Base-by-base conservation (phyloP, 2,888 invertebrate species). In the Ophion costatus region DNA sequence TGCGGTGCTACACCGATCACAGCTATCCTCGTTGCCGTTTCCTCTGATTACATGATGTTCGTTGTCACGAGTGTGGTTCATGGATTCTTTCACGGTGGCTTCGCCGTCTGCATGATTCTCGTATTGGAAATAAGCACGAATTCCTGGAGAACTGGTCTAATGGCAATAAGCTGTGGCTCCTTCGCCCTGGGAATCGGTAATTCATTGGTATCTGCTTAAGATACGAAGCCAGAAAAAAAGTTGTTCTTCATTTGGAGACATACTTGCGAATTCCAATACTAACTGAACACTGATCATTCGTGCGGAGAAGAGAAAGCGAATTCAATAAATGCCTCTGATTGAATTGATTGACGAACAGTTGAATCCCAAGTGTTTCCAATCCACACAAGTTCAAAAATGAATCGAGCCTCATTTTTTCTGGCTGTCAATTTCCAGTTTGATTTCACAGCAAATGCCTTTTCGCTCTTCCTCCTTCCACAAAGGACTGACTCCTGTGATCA, bases 1-100 rank as follows among this genome's bases (percentile, higher is more conserved):
- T 88, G 87, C 70, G 88, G 87, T n/a, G 42, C 80, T 20, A 85
- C 87, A 66, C 87, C 89, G 20, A 69, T 89, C 10, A 88, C 86
- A n/a, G 87, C 86, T 5, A 9, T 86, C 5, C 38, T 86, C 63
- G 81, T 87, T 9, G 86, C 87, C 7, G 66, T 70, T 42, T 80
- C 87, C 9, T 69, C 56, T 14, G 70, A 80, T 70, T 87, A 84
- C 59, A 11, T 42, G 1, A 33, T 84, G 7, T 89, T 88, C 73
- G 45, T 88, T 14, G 29, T 83, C 4, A 77, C 84, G 2, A 86
- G 86, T 57, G 38, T 86, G 1, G 14, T 85, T 17, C 87, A 89
- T 74, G 86, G 87, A 20, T 88, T 89, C 51, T 88, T 87, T 56
- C 86, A 88, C 61, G 87, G 87, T 63, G 89, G 89, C 10, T 89